Evolutionary conservation across 2,888 invertebrate genomes (phyloP).

Genomic region (Serripes groenlandicus): DNA sequence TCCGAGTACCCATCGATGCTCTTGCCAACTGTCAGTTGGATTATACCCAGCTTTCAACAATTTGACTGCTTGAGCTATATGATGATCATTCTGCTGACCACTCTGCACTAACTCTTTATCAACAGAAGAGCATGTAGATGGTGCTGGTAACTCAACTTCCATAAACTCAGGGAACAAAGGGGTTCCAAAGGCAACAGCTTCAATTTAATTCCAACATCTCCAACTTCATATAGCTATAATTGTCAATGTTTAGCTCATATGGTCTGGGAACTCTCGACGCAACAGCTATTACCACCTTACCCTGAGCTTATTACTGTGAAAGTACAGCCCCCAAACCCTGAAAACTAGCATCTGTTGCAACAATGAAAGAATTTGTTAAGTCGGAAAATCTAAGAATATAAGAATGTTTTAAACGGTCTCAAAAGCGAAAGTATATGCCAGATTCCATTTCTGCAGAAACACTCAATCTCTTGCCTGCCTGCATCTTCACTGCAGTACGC

Average conservation of each 20-base stretch:
- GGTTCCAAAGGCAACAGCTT: no score
- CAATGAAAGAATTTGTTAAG: conserved; percentile 54
- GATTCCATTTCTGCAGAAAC: neutral
- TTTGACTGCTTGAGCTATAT: no score
- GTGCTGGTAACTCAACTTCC: no score
- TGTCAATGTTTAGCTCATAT: conserved; percentile 58
- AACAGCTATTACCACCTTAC: conserved; percentile 58
- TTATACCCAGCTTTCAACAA: no score
- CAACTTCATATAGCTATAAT: conserved; percentile 63
- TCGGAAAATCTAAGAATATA: conserved; percentile 58
- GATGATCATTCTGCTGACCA: no score
- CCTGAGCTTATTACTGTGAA: conserved; percentile 56
- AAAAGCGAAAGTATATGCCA: neutral
- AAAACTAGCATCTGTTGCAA: conserved; percentile 65
- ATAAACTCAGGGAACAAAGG: no score
- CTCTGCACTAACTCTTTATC: no score
- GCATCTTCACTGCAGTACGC: neutral
- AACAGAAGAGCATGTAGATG: no score
- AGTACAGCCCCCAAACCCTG: conserved; percentile 56
- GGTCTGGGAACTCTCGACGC: conserved; percentile 57
- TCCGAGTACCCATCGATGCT: no score
- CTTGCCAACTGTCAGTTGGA: no score
- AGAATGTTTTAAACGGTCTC: neutral
- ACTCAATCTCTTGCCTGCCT: no score
- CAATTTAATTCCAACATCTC: conserved; percentile 62